A percentile compares a stretch with the other conserved stretches of the same genome.
Evolutionary conservation across 2,888 invertebrate genomes (phyloP).

Genomic region (Phymatocera aterrima): DNA sequence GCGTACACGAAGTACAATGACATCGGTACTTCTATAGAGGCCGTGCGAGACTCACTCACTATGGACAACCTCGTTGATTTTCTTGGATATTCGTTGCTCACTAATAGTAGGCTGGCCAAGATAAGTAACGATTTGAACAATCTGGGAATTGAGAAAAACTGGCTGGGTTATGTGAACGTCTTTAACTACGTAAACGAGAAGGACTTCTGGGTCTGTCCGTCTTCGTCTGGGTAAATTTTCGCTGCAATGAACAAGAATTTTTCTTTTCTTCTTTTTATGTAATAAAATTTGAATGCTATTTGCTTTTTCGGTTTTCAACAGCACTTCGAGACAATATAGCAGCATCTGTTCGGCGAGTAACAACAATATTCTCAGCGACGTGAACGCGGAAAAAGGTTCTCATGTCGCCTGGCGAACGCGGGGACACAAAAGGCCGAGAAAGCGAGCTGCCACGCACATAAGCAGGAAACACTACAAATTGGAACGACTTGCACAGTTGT

Average conservation of each 20-base stretch:
- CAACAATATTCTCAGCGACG: background rate
- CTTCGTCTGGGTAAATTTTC: slow-evolving; percentile 12
- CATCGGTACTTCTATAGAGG: slow-evolving; percentile 37
- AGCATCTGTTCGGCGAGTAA: slow-evolving; percentile 17
- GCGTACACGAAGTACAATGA: slow-evolving; percentile 49
- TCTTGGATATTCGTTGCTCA: slow-evolving; percentile 61
- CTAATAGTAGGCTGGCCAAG: slow-evolving; percentile 60
- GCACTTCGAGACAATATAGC: slow-evolving; percentile 1
- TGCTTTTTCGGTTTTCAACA: background rate
- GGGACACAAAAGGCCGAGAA: slow-evolving; percentile 20
- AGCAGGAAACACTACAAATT: slow-evolving; percentile 28
- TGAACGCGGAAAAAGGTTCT: slow-evolving; percentile 7
- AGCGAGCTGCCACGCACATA: slow-evolving; percentile 27
- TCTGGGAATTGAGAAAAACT: slow-evolving; percentile 56
- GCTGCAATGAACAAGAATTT: background rate
- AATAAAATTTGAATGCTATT: background rate
- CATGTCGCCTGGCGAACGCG: background rate
- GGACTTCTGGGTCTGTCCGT: slow-evolving; percentile 56
- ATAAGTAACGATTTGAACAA: slow-evolving; percentile 59
- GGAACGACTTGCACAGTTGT: slow-evolving; percentile 27
- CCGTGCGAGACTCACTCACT: slow-evolving; percentile 52
- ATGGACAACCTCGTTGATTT: slow-evolving; percentile 58
- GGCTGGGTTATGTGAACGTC: slow-evolving; percentile 54
- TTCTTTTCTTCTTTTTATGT: background rate
- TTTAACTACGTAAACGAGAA: slow-evolving; percentile 60